Base-by-base conservation (phyloP, 2,797 vertebrate species). In the Alfaro cultratus region DNA sequence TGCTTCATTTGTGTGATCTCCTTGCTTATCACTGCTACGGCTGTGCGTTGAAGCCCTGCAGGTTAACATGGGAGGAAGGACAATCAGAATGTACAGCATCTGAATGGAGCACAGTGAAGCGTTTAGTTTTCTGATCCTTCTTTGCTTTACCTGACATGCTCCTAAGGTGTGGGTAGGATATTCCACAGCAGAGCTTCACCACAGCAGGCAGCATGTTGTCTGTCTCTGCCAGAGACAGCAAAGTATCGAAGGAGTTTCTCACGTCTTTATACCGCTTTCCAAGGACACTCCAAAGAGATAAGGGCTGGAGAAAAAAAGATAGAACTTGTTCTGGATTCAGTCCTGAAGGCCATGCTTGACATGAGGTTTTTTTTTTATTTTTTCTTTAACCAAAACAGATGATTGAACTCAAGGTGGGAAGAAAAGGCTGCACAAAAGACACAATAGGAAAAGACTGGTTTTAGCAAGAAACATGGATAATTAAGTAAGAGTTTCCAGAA, bases 141-240 rank as follows among this genome's bases (percentile, higher is more conserved):
- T 34, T 21, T 5, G 18, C 74, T 87, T 71, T 95, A 97, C 96
- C 96, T 74, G 96, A 87, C 87, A 92, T 93, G 77, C 74, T 95
- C 83, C 94, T 88, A 21, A 96, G 88, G 53, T 96, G 96, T 47
- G 96, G 94, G n/a, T 97, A 96, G 68, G 96, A 95, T 68, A 97
- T 97, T 80, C 96, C 96, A 70, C 96, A 97, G 93, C 96, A 97
- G 76, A 97, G 95, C 88, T 97, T 97, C 10, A 95, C 78, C 9
- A 96, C 95, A 67, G 96, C 96, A 45, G 80, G 94, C 89, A 96
- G 92, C 97, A 97, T 97, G 78, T 51, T 85, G 77, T 60, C 9
- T 78, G 87, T 85, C 78, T 80, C 57, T 0, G 73, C 71, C 86
- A 86, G 89, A 76, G 89, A 91, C 83, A 83, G 89, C 90, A 78